Conservation (phyloP, 2,888 invertebrate species). For the Drosophila subsilvestris region DNA sequence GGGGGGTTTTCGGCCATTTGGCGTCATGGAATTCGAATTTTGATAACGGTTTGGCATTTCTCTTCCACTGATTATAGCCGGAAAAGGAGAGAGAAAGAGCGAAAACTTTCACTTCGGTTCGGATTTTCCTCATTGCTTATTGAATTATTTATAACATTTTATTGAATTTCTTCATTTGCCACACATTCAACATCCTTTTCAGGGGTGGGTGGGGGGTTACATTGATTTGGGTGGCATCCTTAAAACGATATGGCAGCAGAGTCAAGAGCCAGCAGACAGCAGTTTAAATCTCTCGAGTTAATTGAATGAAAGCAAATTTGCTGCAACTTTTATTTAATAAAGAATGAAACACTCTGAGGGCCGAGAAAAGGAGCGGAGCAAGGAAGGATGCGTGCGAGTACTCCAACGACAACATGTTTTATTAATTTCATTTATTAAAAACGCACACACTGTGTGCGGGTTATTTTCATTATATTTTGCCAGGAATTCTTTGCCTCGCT, state of each 20-base stretch:
- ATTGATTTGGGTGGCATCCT: constrained; percentile 62
- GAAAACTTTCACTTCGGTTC: constrained; percentile 38
- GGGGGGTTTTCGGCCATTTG: constrained; percentile 26
- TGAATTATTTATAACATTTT: constrained; percentile 76
- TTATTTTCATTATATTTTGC: constrained; percentile 65
- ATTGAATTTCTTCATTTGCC: constrained; percentile 68
- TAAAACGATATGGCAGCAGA: constrained; percentile 33
- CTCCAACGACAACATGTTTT: constrained; percentile 62
- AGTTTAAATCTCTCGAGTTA: constrained; percentile 54
- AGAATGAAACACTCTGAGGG: constrained; percentile 21
- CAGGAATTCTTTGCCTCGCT: constrained; percentile 25
- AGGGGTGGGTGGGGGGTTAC: constrained; percentile 47
- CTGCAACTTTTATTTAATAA: constrained; percentile 56
- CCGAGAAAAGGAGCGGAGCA: not conserved
- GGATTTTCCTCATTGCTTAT: constrained; percentile 59
- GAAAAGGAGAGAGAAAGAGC: not conserved
- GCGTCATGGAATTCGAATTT: constrained; percentile 56
- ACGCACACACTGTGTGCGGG: constrained; percentile 56
- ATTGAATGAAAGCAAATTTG: constrained; percentile 52
- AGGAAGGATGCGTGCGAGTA: not conserved
- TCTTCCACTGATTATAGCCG: constrained; percentile 61
- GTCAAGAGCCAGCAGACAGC: not conserved
- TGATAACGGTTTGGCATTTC: constrained; percentile 75
- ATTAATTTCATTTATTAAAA: constrained; percentile 81
- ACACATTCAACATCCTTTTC: constrained; percentile 41